Evolutionary conservation across 2,888 invertebrate genomes (phyloP).

Genomic region (Sarcophaga carnaria): DNA sequence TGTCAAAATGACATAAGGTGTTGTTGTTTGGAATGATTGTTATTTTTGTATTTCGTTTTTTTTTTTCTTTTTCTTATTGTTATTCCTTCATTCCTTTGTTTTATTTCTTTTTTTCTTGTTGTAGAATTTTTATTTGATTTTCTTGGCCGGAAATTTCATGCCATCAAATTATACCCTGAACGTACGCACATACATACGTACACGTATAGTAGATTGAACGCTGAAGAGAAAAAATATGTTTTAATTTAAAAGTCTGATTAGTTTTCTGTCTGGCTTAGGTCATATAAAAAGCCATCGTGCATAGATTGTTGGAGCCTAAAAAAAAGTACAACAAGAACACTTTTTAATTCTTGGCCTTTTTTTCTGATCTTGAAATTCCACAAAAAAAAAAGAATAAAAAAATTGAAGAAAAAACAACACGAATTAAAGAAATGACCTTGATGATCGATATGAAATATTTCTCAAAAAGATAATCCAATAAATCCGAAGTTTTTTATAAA

Average conservation of each 20-base stretch:
- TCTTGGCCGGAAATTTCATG: slow-evolving; percentile 68
- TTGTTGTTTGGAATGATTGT: slow-evolving; percentile 63
- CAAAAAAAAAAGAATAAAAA: neutral
- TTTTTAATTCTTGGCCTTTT: slow-evolving; percentile 33
- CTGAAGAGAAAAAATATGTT: slow-evolving; percentile 50
- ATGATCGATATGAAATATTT: slow-evolving; percentile 19
- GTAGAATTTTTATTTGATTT: slow-evolving; percentile 66
- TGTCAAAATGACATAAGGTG: slow-evolving; percentile 70
- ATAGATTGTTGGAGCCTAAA: slow-evolving; percentile 65
- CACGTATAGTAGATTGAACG: neutral
- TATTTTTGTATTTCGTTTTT: slow-evolving; percentile 42
- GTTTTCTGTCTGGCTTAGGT: slow-evolving; percentile 66
- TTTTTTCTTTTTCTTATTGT: slow-evolving; percentile 37
- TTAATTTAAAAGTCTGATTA: slow-evolving; percentile 70
- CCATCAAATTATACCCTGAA: slow-evolving; percentile 64
- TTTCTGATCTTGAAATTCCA: slow-evolving; percentile 38
- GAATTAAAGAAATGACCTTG: slow-evolving; percentile 53
- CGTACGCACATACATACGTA: too few species aligned
- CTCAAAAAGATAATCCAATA: too few species aligned
- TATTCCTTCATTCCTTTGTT: slow-evolving; percentile 27
- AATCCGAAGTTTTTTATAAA: neutral
- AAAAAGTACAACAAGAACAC: neutral
- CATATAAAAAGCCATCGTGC: slow-evolving; percentile 46
- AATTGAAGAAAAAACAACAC: neutral
- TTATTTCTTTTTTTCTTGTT: slow-evolving; percentile 13